Percentiles rank a stretch among this genome's conserved stretches.
Conservation (phyloP, 2,888 invertebrate genomes). For the Dioctria linearis region DNA sequence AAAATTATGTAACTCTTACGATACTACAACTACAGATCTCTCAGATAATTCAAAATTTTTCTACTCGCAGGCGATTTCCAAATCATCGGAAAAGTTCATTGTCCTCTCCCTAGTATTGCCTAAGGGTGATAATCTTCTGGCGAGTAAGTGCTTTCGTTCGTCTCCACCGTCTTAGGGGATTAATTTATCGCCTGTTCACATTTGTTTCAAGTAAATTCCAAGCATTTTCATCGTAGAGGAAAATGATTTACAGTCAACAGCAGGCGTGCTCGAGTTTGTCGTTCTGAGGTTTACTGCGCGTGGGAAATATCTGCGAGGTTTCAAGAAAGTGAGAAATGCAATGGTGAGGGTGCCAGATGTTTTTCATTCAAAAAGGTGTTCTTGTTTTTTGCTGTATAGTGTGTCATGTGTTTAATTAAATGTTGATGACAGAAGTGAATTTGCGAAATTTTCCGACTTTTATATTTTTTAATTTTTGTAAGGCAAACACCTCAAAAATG, state of each 20-base stretch:
- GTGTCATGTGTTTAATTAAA: too few relatives aligned
- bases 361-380: background rate
- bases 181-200: slow-evolving; percentile 52
- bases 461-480: too few relatives aligned
- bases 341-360: background rate
- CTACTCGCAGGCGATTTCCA: background rate
- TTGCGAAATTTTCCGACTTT: too few relatives aligned
- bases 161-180: slow-evolving; percentile 20
- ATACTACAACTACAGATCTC: background rate
- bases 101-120: background rate
- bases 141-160: background rate
- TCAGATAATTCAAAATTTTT: background rate
- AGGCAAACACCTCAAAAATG: too few relatives aligned
- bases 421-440: too few relatives aligned
- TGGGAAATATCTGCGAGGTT: slow-evolving; percentile 28
- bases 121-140: background rate
- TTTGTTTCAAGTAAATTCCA: slow-evolving; percentile 52
- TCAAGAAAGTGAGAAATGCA: background rate
- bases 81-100: background rate
- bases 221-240: slow-evolving; percentile 20
- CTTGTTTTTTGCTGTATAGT: background rate
- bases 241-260: slow-evolving; percentile 53
- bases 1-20: background rate
- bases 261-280: slow-evolving; percentile 25
- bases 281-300: slow-evolving; percentile 32